Conservation (phyloP, 2,797 vertebrate genomes). For the Peromyscus attwateri region DNA sequence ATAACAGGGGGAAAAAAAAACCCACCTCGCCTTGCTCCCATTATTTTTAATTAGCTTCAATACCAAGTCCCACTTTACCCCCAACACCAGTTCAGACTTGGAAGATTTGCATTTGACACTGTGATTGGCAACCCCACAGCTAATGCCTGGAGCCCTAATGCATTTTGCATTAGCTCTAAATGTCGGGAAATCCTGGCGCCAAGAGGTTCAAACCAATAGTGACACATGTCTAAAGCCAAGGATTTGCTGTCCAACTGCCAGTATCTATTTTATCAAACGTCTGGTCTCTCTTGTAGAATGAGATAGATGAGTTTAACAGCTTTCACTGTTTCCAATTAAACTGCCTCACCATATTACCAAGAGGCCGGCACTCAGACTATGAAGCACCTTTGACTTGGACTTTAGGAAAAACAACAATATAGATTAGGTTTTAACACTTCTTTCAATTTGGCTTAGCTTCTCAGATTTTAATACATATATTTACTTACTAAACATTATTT, state of each 20-base stretch:
- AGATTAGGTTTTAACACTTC: constrained; percentile 50
- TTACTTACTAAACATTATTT: constrained; percentile 32
- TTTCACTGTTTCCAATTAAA: constrained; percentile 87
- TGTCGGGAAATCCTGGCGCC: constrained; percentile 86
- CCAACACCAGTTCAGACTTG: constrained; percentile 84
- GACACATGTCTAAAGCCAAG: constrained; percentile 84
- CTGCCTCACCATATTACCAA: constrained; percentile 75
- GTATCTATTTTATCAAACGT: constrained; percentile 87
- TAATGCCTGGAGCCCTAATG: constrained; percentile 86
- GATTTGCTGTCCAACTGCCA: constrained; percentile 83
- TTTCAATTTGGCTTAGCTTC: constrained; percentile 65
- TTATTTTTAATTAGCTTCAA: constrained; percentile 90
- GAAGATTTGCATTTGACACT: constrained; percentile 82
- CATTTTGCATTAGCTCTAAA: constrained; percentile 87
- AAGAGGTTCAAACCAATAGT: constrained; percentile 84
- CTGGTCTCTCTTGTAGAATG: constrained; percentile 70
- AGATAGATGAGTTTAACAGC: constrained; percentile 81
- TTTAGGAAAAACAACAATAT: constrained; percentile 68
- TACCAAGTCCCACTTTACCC: constrained; percentile 86
- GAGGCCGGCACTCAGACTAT: constrained; percentile 4
- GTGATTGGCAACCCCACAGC: constrained; percentile 85
- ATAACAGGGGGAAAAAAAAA: constrained; percentile 71
- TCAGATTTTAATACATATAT: constrained; percentile 47
- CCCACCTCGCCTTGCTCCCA: constrained; percentile 84
- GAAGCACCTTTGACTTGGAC: constrained; percentile 55